Evolutionary conservation across 53 echinoderm and acorn worm genomes (phyloP).

Genomic region (Paelopatides confundens): DNA sequence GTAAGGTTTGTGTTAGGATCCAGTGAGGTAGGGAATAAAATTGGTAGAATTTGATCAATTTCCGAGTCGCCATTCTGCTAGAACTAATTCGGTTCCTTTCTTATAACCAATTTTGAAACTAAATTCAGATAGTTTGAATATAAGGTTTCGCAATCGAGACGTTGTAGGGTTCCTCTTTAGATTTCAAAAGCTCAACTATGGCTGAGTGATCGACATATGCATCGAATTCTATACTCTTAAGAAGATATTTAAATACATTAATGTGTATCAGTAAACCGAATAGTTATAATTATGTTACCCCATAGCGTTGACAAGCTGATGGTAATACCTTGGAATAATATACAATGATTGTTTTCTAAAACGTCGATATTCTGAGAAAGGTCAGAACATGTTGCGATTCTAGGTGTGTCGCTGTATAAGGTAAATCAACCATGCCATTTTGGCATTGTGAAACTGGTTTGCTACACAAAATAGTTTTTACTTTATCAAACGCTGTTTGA

Average conservation of each 20-base stretch:
- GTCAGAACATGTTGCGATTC: slow-evolving; percentile 42
- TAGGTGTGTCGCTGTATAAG: slow-evolving; percentile 51
- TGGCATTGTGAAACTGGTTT: slow-evolving; percentile 38
- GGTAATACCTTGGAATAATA: slow-evolving; percentile 52
- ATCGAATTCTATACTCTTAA: slow-evolving; percentile 44
- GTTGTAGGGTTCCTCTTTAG: slow-evolving; percentile 36
- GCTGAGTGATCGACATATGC: slow-evolving; percentile 54
- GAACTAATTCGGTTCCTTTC: slow-evolving; percentile 54
- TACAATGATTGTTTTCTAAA: slow-evolving; percentile 15
- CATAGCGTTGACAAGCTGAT: slow-evolving; percentile 35
- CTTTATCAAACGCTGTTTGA: slow-evolving; percentile 44
- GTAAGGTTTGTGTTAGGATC: no score
- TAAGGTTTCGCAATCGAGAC: not conserved
- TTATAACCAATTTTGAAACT: slow-evolving; percentile 49
- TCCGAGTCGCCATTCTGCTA: slow-evolving; percentile 39
- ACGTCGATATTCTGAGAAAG: slow-evolving; percentile 34
- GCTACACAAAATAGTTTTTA: slow-evolving; percentile 14
- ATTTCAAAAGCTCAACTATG: slow-evolving; percentile 23
- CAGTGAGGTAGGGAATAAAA: not conserved
- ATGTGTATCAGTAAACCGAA: slow-evolving; percentile 47
- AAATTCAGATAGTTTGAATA: slow-evolving; percentile 39
- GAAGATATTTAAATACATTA: slow-evolving; percentile 37
- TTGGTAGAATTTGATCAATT: not conserved
- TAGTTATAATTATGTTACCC: slow-evolving; percentile 52
- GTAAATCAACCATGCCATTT: not conserved